phyloP scores from a whole-genome alignment of 2,888 invertebrate species.

The Caenorhabditis sinica region DNA sequence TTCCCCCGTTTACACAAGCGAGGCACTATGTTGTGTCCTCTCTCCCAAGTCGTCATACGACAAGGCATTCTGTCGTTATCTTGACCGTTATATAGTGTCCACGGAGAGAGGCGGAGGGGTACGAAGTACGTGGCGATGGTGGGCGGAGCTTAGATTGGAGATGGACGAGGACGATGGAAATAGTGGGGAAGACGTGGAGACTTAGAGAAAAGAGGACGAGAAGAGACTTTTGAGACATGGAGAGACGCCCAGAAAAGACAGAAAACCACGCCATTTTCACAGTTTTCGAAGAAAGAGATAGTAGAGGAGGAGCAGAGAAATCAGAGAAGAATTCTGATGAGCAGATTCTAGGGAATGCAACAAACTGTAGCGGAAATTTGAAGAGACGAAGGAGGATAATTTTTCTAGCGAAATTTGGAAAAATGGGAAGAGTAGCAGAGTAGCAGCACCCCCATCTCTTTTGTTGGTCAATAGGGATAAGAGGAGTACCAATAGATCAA shows the following conservation, averaged over 20 bases:
- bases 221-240: neutral
- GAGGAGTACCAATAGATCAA: conserved; percentile 3
- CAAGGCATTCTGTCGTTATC: conserved; percentile 32
- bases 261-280: conserved; percentile 32
- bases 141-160: conserved; percentile 27
- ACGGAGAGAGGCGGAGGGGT: neutral
- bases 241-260: neutral
- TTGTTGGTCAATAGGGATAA: conserved; percentile 1
- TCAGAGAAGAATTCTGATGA: neutral
- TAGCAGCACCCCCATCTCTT: neutral
- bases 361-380: conserved; percentile 28
- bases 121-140: conserved; percentile 33
- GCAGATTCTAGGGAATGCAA: neutral
- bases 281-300: neutral
- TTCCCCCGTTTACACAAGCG: neutral
- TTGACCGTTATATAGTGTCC: conserved; percentile 39
- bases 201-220: neutral
- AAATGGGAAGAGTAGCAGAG: no score
- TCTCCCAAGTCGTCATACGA: conserved; percentile 59
- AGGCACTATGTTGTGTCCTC: neutral
- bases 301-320: neutral
- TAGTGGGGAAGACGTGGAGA: conserved; percentile 18
- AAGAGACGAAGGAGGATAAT: neutral
- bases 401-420: neutral
- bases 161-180: neutral